Base-by-base conservation (phyloP, 2,113 vertebrate species). In the cat (Felis catus) region DNA sequence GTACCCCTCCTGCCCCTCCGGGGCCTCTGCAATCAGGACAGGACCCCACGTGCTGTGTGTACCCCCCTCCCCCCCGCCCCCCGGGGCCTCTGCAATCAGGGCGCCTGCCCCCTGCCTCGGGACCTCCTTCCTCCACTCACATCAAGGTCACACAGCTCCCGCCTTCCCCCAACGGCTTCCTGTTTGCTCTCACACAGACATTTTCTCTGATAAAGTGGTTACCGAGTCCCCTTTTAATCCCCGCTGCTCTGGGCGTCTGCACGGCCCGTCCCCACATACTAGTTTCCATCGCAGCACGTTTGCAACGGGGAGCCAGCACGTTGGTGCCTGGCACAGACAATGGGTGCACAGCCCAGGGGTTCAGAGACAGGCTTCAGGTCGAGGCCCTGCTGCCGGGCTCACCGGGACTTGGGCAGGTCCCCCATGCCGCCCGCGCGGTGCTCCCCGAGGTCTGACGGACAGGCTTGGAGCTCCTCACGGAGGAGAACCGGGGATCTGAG, bases 161-260 rank as follows among this genome's bases (percentile, higher is more conserved):
- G 41, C 27, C 45, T 18, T 45, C 27, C 41, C 4, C 7, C 1
- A 31, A 0, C 6, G 74, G 14, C 27, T 78, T 41, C 41, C 27
- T 45, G 6, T 41, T 21, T 7, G 27, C 11, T 7, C 18, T 48
- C 39, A 31, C 16, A 9, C 39, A 3, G 0, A 18, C 61, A 4
- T 21, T 31, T 31, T 33, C 82, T 21, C 27, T 48, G 18, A 33
- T 13, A 18, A 65, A 66, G 21, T 2, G 27, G 4, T 12, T 31
- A 45, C 45, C 7, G 45, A 1, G 31, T 29, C 27, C 58, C 1
- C 3, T 7, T 4, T 4, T 2, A 31, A 3, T 41, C 27, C 58
- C 27, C 7, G 45, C 7, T 45, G 45, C 45, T 45, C 45, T 45
- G 45, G 45, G 45, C 45, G 7, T 45, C 45, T 45, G 45, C 45